phyloP scores from a whole-genome alignment of 2,113 vertebrate genomes.

The Halcyon senegalensis region DNA sequence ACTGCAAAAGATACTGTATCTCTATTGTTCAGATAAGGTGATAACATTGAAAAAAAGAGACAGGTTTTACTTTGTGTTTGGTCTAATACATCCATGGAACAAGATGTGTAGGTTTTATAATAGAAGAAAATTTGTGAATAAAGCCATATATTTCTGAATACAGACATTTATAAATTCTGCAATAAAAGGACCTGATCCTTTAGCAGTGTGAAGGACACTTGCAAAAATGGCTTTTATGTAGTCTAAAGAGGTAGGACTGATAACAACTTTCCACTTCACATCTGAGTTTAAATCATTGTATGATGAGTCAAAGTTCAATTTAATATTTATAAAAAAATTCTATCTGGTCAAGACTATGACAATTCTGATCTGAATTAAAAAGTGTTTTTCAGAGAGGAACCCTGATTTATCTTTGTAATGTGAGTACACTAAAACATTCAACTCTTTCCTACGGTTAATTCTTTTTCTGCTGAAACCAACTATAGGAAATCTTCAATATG shows the following conservation, averaged over 20 bases:
- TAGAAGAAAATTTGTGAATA: neutral
- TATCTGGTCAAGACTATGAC: neutral
- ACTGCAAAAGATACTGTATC: neutral
- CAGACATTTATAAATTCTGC: neutral
- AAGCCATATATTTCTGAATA: neutral
- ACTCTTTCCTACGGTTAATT: neutral
- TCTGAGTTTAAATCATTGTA: neutral
- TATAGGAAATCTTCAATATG: neutral
- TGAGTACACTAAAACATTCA: neutral
- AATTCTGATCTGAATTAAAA: neutral
- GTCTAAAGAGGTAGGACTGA: neutral
- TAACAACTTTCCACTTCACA: neutral
- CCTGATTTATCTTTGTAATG: accelerated
- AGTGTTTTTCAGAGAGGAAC: neutral
- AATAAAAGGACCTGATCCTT: neutral
- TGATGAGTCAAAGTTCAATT: neutral
- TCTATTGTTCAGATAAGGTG: neutral
- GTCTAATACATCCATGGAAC: neutral
- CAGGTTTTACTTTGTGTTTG: neutral
- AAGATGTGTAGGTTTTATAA: neutral
- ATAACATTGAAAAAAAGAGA: neutral
- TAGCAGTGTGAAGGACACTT: neutral
- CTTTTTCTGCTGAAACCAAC: neutral
- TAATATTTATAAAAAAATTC: neutral
- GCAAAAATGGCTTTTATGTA: neutral